A percentile compares a stretch with the other conserved stretches of the same genome.
phyloP scores from a whole-genome alignment of 1,140 invertebrate species.

The Orius laevigatus region DNA sequence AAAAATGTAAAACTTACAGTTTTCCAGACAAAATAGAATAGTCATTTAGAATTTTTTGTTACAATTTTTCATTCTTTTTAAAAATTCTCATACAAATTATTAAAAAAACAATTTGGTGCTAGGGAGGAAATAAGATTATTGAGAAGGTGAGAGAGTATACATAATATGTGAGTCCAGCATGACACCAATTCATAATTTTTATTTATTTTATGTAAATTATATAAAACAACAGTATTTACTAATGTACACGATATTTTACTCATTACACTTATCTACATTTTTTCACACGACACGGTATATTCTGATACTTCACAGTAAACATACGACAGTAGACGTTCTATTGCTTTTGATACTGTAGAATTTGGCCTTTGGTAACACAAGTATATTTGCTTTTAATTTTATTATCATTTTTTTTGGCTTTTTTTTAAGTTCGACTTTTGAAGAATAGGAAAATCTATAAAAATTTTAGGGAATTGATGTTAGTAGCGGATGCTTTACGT shows the following conservation, averaged over 20 bases:
- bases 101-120: constrained; percentile 1
- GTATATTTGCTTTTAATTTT: not conserved
- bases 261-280: too few species aligned
- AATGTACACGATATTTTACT: too few species aligned
- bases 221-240: not conserved
- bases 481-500: constrained; percentile 86
- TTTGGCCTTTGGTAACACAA: too few species aligned
- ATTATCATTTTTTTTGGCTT: not conserved
- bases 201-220: not conserved
- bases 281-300: not conserved
- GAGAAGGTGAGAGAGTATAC: constrained; percentile 15
- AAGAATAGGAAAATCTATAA: constrained; percentile 14
- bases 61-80: too few species aligned
- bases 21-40: too few species aligned
- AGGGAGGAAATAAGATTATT: constrained; percentile 20
- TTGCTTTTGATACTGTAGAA: too few species aligned
- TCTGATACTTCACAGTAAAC: not conserved
- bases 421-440: not conserved
- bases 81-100: too few species aligned
- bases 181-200: not conserved
- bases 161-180: constrained; percentile 14
- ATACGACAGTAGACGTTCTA: not conserved
- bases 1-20: too few species aligned
- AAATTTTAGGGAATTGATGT: constrained; percentile 61
- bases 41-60: too few species aligned